Evolutionary conservation across 2,888 invertebrate genomes (phyloP).

Genomic region (Stenotaenia linearis): DNA sequence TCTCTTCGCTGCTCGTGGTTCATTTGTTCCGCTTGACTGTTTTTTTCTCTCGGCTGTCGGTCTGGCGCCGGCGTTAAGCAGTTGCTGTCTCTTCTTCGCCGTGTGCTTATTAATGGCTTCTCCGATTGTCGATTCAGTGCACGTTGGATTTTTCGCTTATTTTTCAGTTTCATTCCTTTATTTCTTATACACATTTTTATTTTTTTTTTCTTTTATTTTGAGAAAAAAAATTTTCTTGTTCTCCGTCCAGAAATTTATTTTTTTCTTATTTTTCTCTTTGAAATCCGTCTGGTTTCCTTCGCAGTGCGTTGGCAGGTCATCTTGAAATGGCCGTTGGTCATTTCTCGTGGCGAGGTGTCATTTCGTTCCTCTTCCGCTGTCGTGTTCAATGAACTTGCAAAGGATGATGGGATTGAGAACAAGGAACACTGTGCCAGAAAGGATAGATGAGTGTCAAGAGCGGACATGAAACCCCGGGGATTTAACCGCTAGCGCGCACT

Average conservation of each 20-base stretch:
- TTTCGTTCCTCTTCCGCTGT: slow-evolving; percentile 3
- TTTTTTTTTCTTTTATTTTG: background rate
- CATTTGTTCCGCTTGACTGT: slow-evolving; percentile 21
- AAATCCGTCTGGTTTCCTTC: background rate
- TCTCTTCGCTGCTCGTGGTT: slow-evolving; percentile 1
- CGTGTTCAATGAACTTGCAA: slow-evolving; percentile 21
- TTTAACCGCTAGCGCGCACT: background rate
- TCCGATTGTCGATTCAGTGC: slow-evolving; percentile 17
- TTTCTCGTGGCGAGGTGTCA: slow-evolving; percentile 17
- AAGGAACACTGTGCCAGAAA: slow-evolving; percentile 13
- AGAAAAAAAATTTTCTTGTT: background rate
- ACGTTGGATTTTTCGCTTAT: slow-evolving; percentile 4
- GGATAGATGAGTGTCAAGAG: slow-evolving; percentile 23
- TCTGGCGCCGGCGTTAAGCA: slow-evolving; percentile 24
- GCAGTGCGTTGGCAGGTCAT: background rate
- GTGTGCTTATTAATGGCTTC: slow-evolving; percentile 26
- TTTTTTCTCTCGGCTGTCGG: slow-evolving; percentile 26
- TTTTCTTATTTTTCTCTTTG: background rate
- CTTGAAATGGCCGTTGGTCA: slow-evolving; percentile 16
- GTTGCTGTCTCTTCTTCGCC: slow-evolving; percentile 21
- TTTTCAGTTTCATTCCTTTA: background rate
- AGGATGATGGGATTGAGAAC: slow-evolving; percentile 26
- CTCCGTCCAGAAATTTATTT: background rate
- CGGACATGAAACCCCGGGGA: slow-evolving; percentile 17
- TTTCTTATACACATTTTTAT: background rate